Evolutionary conservation across 2,797 vertebrate genomes (phyloP), one percentile per base, ranked within the genome.

Genomic region (Sebastes minor): DNA sequence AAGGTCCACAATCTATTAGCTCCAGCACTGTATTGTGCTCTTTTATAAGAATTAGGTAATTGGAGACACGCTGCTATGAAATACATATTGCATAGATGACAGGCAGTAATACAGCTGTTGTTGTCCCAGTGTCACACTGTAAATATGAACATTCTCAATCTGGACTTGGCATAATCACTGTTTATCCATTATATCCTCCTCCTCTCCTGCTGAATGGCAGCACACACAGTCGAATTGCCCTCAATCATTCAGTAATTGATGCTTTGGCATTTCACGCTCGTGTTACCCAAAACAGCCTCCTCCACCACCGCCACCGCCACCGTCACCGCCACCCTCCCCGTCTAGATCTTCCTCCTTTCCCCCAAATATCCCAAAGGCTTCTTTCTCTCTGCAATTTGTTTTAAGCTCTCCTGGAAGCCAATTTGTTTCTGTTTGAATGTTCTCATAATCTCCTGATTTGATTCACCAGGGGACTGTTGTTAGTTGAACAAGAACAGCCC

Each of bases 381-480:
- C 82, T 76, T 81, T 89, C 78, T 89, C 79, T 74, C 79, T 92
- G 76, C 88, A 91, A 81, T 93, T 93, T 95, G 93, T 94, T 95
- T 95, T 93, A 85, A 94, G 92, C 89, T 90, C 89, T 93, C 93
- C 93, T 95, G 92, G 89, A 95, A 95, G 94, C 93, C 91, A 95
- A 93, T 95, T 94, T 94, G 86, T 88, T 52, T 88, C 85, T 82
- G 69, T 93, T 94, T 93, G 90, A 91, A 89, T 94, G 92, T 92
- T 95, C 84, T 90, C 89, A 88, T 92, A 94, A 95, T 95, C 91
- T 93, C 81, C 88, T 90, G 91, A 92, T 95, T 95, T 93, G 86
- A 96, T 94, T 92, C 92, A 92, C 69, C 23, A 8, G 78, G 89
- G 89, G 86, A 91, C 83, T 84, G 83, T 88, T 92, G 91, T 93